Evolutionary conservation across 2,113 vertebrate species (phyloP), one percentile per base, ranked within the genome.

Genomic region (Sinocyclocheilus maitianheensis): DNA sequence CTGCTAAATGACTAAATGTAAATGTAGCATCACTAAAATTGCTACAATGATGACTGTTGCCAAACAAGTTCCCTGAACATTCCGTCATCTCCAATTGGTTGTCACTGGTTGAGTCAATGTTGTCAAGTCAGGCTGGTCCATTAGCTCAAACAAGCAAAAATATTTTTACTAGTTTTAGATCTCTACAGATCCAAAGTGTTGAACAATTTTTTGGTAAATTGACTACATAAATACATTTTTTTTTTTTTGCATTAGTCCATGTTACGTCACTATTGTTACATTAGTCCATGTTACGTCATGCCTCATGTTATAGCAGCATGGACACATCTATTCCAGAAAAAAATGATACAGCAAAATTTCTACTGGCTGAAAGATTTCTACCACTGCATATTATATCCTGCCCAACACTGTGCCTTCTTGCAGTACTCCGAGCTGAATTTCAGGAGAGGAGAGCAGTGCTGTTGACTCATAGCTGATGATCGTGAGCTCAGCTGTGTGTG

Each of bases 401-500:
- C 65, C 6, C 37, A 72, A 40, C 40, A 4, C 20, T 74, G 71
- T n/a, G 71, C 37, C 37, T 74, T 13, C 5, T 10, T 74, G 40
- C 40, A 4, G 20, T 12, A 11, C 12, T 43, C 67, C 43, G 22
- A 24, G n/a, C 3, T 55, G 22, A 48, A 53, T 51, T 30, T 26
- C 51, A 51, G 72, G 30, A 37, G 51, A 20, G 14, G 37, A 78
- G 40, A 60, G 34, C n/a, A 8, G 53, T 63, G 85, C 48, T 75
- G 81, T 79, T 80, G 48, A 55, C 76, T 60, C 53, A 62, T 40
- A 34, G 48, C 30, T 48, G 69, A 77, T 87, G 86, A 62, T 72
- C 55, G 43, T 53, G 69, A 77, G 79, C 86, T 53, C 90, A 87
- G 88, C 90, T 89, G 88, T 83, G 85, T 62, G 62, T 83, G 86